These are phyloP conservation scores for Eledone cirrhosa DNA, from an alignment of 2,888 invertebrate species.

Conservation along the genomic window DNA sequence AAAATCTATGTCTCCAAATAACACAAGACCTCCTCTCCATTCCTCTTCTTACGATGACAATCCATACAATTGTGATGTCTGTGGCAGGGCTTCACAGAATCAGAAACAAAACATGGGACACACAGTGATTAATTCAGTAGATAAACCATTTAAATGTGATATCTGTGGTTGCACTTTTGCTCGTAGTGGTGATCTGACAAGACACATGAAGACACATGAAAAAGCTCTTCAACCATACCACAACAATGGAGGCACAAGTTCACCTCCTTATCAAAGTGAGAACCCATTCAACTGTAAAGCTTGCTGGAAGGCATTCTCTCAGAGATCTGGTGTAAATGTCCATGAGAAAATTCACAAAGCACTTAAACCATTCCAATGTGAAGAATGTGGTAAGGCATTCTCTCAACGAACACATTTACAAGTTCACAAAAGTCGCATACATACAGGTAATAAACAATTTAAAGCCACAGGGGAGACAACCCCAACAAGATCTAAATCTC, in stretches of 20 bases:
- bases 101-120: background rate
- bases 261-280: constrained; percentile 7
- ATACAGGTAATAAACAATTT: constrained; percentile 4
- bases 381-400: constrained; percentile 13
- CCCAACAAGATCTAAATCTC: background rate
- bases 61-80: constrained; percentile 4
- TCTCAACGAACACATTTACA: background rate
- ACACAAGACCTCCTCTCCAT: background rate
- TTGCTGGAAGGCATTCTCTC: constrained; percentile 24
- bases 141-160: constrained; percentile 25
- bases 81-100: background rate
- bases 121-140: background rate
- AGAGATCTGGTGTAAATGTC: constrained; percentile 5
- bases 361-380: constrained; percentile 18
- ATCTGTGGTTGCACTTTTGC: constrained; percentile 17
- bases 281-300: constrained; percentile 23
- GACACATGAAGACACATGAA: constrained; percentile 5
- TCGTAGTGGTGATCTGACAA: background rate
- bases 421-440: constrained; percentile 23
- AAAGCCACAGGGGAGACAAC: background rate
- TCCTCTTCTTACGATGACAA: constrained; percentile 12
- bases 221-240: constrained; percentile 10
- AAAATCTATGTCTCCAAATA: background rate
- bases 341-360: constrained; percentile 26
- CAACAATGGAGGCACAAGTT: background rate